Evolutionary conservation across 2,797 vertebrate species (phyloP), one percentile per base, ranked within the genome.

Genomic region (Vespertilio murinus): DNA sequence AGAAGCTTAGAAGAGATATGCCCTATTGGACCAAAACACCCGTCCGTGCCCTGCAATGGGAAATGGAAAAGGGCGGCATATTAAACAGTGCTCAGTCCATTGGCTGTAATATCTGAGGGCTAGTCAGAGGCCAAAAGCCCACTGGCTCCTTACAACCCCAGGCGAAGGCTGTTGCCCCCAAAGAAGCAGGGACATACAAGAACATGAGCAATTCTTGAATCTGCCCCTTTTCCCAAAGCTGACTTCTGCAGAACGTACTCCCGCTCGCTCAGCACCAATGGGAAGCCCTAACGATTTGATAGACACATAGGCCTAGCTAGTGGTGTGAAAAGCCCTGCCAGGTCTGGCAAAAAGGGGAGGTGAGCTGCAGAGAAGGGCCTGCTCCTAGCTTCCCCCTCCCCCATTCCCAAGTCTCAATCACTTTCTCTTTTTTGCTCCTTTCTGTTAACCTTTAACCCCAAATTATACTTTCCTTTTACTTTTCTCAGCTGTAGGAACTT

Each of bases 391-490:
- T 49, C 65, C 69, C 42, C 13, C n/a, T 33, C 40, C 35, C 47
- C 47, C 49, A 64, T 59, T 9, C 11, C 35, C 47, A 28, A 88
- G 35, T 67, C 33, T 65, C 73, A 17, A 20, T 83, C 33, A 79
- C 38, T 65, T 78, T 75, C 23, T 74, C 42, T 64, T 69, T 69
- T 40, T 13, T 40, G 33, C 14, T 61, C 20, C 13, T 71, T 86
- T 89, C 23, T 23, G 42, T 17, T 22, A 81, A 38, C 47, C 45
- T 81, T 67, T 73, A 67, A 82, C 20, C 22, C 30, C 40, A 84
- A 70, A 88, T 88, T 91, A 89, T 35, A 77, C 56, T 79, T 90
- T 93, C 30, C 13, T 90, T 91, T 78, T 77, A 64, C 35, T 49
- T 16, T 49, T 83, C 20, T 79, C 82, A 64, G 67, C 45, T 77